These are phyloP conservation scores for Ennomos quercinarius DNA, from an alignment of 2,888 invertebrate species.

Conservation along the genomic window DNA sequence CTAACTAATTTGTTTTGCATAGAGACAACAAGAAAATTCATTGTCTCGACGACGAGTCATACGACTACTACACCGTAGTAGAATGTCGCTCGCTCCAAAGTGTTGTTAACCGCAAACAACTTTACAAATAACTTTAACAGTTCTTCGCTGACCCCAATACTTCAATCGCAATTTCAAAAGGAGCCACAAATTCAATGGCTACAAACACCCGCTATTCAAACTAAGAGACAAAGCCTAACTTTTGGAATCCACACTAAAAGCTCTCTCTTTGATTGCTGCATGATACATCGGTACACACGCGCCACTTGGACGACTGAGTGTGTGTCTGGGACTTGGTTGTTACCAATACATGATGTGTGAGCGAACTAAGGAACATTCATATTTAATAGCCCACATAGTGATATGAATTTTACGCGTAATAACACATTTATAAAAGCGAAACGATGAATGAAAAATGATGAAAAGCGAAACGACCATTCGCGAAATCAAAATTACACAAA, in stretches of 20 bases:
- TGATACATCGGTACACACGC: slow-evolving; percentile 45
- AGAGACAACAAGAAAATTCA: no score
- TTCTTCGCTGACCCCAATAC: slow-evolving; percentile 1
- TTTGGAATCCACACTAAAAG: slow-evolving; percentile 61
- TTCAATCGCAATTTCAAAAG: slow-evolving; percentile 12
- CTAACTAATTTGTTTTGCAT: no score
- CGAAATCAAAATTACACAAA: no score
- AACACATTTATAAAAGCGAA: no score
- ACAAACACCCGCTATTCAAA: slow-evolving; percentile 34
- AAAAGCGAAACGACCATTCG: no score
- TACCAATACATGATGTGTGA: slow-evolving; percentile 19
- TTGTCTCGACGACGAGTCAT: no score
- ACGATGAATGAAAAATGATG: no score
- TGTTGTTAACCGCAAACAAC: no score
- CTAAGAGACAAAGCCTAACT: slow-evolving; percentile 52
- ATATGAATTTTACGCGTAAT: no score
- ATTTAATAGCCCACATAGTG: no score
- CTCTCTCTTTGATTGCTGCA: slow-evolving; percentile 73
- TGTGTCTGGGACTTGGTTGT: slow-evolving; percentile 30
- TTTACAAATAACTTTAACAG: not conserved
- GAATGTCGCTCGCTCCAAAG: no score
- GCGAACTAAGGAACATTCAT: not conserved
- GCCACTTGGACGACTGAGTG: slow-evolving; percentile 34
- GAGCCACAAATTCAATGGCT: slow-evolving; percentile 39
- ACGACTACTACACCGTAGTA: no score